Percentiles rank a stretch among this genome's conserved stretches.
Evolutionary conservation across 2,888 invertebrate genomes (phyloP).

Genomic region (Tetramorium bicarinatum): DNA sequence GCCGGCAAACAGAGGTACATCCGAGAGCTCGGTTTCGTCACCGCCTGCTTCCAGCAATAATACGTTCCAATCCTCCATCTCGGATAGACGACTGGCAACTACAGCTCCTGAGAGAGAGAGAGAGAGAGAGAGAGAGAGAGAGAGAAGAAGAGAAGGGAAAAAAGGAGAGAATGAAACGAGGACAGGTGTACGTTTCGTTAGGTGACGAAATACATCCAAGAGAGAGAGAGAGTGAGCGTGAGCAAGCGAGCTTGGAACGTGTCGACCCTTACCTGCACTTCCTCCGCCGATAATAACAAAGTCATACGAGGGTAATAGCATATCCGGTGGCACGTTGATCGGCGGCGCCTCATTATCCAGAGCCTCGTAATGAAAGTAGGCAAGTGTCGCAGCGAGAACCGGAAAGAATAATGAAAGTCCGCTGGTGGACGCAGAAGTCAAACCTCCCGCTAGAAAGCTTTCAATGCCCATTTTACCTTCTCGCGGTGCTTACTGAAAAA

Average conservation of each 20-base stretch:
- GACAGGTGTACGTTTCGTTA: too few relatives aligned
- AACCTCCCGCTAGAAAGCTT: slow-evolving; percentile 77
- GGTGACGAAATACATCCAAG: too few relatives aligned
- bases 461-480: slow-evolving; percentile 80
- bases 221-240: too few relatives aligned
- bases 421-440: slow-evolving; percentile 88
- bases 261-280: slow-evolving; percentile 9
- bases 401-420: slow-evolving; percentile 94
- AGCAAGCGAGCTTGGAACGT: too few relatives aligned
- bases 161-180: not conserved
- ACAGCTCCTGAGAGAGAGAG: slow-evolving; percentile 89
- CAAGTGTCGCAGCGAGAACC: slow-evolving; percentile 93
- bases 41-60: slow-evolving; percentile 95
- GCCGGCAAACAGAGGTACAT: slow-evolving; percentile 95
- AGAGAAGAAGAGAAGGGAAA: not conserved
- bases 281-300: slow-evolving; percentile 95
- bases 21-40: slow-evolving; percentile 96
- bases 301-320: slow-evolving; percentile 91
- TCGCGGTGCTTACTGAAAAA: not conserved
- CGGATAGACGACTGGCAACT: slow-evolving; percentile 93
- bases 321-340: slow-evolving; percentile 90
- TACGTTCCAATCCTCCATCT: slow-evolving; percentile 93
- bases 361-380: slow-evolving; percentile 95
- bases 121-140: too few relatives aligned
- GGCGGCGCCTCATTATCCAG: slow-evolving; percentile 94